These are phyloP conservation scores for Zaprionus ornatus DNA, from an alignment of 1,140 invertebrate species.

Conservation along the genomic window DNA sequence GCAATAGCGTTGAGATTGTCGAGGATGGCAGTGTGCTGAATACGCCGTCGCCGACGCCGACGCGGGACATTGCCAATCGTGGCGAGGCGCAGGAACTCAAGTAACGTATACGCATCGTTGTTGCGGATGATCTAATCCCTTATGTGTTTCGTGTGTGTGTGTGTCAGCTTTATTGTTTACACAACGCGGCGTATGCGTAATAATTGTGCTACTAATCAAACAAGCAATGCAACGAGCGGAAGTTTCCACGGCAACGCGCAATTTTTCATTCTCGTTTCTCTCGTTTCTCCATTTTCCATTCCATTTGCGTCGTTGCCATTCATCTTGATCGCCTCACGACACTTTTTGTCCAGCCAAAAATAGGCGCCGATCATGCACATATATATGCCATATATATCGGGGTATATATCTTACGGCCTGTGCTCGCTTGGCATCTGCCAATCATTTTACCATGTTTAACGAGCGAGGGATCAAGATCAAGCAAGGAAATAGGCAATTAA, in stretches of 20 bases:
- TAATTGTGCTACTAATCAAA: slow-evolving; percentile 30
- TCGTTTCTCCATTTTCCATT: slow-evolving; percentile 1
- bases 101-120: slow-evolving; percentile 58
- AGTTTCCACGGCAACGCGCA: background rate
- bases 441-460: slow-evolving; percentile 30
- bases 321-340: slow-evolving; percentile 53
- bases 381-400: background rate
- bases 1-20: slow-evolving; percentile 69
- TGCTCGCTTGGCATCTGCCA: slow-evolving; percentile 34
- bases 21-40: slow-evolving; percentile 69
- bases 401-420: background rate
- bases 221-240: background rate
- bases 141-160: background rate
- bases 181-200: slow-evolving; percentile 40
- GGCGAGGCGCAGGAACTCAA: slow-evolving; percentile 61
- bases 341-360: slow-evolving; percentile 4
- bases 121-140: slow-evolving; percentile 43
- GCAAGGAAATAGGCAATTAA: slow-evolving; percentile 2
- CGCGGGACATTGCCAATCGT: slow-evolving; percentile 8
- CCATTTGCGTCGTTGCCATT: slow-evolving; percentile 42
- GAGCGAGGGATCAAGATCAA: background rate
- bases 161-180: slow-evolving; percentile 29
- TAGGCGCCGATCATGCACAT: background rate
- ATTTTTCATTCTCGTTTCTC: slow-evolving; percentile 32
- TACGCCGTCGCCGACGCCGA: slow-evolving; percentile 19